Conservation (phyloP, 1,140 invertebrate genomes). For the Drosophila pachea region DNA sequence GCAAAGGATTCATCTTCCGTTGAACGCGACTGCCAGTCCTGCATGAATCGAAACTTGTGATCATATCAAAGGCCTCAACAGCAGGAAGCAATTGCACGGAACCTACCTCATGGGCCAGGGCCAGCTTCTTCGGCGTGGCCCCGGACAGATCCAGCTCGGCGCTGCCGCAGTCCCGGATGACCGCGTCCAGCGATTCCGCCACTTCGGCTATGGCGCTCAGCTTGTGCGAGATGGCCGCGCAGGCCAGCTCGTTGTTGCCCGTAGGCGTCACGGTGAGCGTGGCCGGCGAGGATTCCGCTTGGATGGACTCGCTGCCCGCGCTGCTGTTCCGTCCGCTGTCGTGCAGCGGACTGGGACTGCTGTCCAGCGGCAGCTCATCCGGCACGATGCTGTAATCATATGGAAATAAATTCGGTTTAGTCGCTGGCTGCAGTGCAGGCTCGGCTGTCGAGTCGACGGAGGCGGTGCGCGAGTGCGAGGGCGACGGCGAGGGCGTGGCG, state of each 20-base stretch:
- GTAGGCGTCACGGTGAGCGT: conserved; percentile 58
- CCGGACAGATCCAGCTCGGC: conserved; percentile 28
- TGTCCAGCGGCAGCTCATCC: conserved; percentile 65
- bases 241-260: conserved; percentile 82
- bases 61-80: conserved; percentile 1
- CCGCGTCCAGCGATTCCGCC: conserved; percentile 83
- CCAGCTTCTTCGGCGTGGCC: conserved; percentile 60
- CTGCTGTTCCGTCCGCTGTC: conserved; percentile 63
- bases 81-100: neutral
- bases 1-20: conserved; percentile 82
- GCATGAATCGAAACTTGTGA: neutral
- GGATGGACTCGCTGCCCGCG: conserved; percentile 44
- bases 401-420: conserved; percentile 29
- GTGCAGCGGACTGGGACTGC: conserved; percentile 58
- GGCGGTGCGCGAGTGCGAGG: conserved; percentile 65
- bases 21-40: conserved; percentile 79
- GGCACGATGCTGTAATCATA: conserved; percentile 68
- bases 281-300: conserved; percentile 5
- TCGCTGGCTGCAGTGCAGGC: neutral
- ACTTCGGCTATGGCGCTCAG: conserved; percentile 84
- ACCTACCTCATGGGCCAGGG: conserved; percentile 64
- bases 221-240: conserved; percentile 83
- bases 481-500: conserved; percentile 43
- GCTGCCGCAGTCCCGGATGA: conserved; percentile 80
- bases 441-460: conserved; percentile 56